Conservation (phyloP, 2,113 vertebrate species). For the Anolis sagrei region DNA sequence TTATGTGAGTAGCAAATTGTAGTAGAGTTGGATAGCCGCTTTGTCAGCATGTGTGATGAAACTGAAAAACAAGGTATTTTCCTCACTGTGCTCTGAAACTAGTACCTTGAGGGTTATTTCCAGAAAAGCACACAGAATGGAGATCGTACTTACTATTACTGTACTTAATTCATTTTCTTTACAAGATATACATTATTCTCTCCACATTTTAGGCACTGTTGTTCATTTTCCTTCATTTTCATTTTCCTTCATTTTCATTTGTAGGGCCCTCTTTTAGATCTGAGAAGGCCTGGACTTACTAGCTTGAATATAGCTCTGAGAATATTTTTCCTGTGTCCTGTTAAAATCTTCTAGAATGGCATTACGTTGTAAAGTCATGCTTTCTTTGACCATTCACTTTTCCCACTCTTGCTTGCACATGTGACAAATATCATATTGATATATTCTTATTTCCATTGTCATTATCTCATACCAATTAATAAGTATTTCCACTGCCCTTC, state of each 20-base stretch:
- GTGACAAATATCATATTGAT: conserved; percentile 20
- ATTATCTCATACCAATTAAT: background rate
- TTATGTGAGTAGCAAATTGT: background rate
- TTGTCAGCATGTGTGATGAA: background rate
- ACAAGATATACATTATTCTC: background rate
- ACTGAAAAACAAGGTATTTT: background rate
- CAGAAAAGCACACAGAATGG: background rate
- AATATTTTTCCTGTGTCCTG: background rate
- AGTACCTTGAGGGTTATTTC: no score
- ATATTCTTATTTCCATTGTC: background rate
- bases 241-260: background rate
- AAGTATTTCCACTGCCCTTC: background rate
- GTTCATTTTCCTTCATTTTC: background rate
- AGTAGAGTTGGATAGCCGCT: background rate
- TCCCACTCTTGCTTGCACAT: background rate
- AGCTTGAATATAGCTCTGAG: background rate
- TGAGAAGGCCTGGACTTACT: background rate
- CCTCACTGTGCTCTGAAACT: no score
- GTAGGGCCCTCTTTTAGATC: background rate
- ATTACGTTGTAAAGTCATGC: background rate
- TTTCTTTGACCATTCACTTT: background rate
- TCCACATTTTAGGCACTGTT: background rate
- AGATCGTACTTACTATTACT: background rate
- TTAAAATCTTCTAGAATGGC: background rate
- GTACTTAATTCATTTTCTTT: background rate